phyloP scores from a whole-genome alignment of 2,888 invertebrate species.

The Hirtodrosophila histrioides region DNA sequence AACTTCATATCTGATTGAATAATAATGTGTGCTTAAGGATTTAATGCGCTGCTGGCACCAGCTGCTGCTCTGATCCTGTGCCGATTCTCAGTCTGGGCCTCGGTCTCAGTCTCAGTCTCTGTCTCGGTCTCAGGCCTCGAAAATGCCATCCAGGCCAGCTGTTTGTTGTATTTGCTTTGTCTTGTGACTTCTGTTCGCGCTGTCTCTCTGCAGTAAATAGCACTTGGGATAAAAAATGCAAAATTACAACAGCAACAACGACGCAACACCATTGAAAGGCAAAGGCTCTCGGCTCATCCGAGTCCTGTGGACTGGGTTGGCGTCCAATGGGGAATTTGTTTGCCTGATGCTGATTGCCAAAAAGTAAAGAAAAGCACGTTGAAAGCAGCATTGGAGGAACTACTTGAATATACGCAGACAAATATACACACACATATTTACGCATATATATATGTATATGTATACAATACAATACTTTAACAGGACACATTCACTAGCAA shows the following conservation, averaged over 20 bases:
- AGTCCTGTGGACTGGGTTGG: constrained; percentile 1
- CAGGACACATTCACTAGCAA: constrained; percentile 28
- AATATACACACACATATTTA: constrained; percentile 1
- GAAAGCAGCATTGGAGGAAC: constrained; percentile 25
- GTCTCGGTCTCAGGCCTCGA: constrained; percentile 1
- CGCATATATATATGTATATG: background rate
- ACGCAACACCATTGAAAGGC: constrained; percentile 26
- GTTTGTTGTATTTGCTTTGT: constrained; percentile 35
- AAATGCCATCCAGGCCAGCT: constrained; percentile 2
- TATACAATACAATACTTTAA: constrained; percentile 39
- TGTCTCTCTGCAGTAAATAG: constrained; percentile 39
- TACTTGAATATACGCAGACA: constrained; percentile 26
- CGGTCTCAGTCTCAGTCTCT: background rate
- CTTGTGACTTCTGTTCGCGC: constrained; percentile 29
- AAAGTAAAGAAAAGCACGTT: constrained; percentile 36
- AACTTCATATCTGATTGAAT: constrained; percentile 80
- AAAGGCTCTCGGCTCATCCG: constrained; percentile 11
- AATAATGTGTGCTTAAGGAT: constrained; percentile 79
- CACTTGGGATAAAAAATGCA: constrained; percentile 54
- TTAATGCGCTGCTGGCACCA: constrained; percentile 71
- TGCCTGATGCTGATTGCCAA: constrained; percentile 72
- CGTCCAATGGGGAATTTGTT: constrained; percentile 67
- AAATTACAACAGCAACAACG: constrained; percentile 50
- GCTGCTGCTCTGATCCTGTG: constrained; percentile 23
- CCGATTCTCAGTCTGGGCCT: too few species aligned